phyloP scores from a whole-genome alignment of 2,113 vertebrate species.

The Aegypius monachus region DNA sequence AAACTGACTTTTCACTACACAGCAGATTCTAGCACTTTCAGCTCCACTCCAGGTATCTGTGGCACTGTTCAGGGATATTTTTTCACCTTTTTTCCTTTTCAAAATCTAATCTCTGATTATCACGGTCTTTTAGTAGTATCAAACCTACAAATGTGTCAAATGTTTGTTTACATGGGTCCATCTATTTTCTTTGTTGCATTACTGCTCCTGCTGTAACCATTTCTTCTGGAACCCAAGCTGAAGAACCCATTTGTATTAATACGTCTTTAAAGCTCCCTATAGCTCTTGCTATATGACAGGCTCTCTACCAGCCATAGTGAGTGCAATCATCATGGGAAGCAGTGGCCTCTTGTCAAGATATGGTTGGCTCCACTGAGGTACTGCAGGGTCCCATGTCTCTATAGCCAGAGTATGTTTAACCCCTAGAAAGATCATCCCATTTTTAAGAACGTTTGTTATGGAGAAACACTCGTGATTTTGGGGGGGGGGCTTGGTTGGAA shows the following conservation, averaged over 20 bases:
- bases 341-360: neutral
- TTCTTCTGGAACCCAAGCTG: neutral
- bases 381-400: neutral
- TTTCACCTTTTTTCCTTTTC: neutral
- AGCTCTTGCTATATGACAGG: neutral
- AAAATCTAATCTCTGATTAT: neutral
- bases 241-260: neutral
- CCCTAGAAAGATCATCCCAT: neutral
- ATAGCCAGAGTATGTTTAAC: neutral
- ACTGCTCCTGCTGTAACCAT: neutral
- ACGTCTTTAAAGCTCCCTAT: neutral
- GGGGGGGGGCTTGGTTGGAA: neutral
- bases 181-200: neutral
- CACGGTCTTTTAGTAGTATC: neutral
- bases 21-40: neutral
- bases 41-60: neutral
- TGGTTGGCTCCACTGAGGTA: neutral
- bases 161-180: neutral
- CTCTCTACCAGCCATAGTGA: neutral
- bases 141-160: neutral
- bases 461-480: neutral
- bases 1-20: neutral
- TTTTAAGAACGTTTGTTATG: neutral
- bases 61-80: neutral
- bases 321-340: neutral